Percentiles rank a stretch among this genome's conserved stretches.
Evolutionary conservation across 2,797 vertebrate species (phyloP).

Genomic region (Staurois parvus): DNA sequence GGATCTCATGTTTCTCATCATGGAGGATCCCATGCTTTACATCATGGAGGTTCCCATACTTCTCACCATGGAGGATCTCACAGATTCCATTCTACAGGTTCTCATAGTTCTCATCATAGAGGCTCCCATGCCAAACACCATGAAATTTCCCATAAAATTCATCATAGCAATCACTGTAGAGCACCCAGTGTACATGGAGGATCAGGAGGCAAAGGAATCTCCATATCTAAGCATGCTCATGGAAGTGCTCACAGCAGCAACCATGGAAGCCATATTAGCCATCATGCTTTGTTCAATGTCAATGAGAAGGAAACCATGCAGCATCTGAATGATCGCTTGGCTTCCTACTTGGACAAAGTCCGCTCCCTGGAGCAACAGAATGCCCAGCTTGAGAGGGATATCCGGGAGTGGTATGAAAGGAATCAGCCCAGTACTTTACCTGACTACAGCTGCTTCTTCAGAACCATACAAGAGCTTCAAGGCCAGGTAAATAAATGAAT

Average conservation of each 20-base stretch:
- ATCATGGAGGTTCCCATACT: background rate
- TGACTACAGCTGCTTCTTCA: constrained; percentile 77
- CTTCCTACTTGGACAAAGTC: constrained; percentile 87
- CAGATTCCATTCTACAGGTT: background rate
- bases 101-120: background rate
- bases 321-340: constrained; percentile 88
- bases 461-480: constrained; percentile 81
- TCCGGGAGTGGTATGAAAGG: constrained; percentile 80
- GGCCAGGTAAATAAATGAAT: constrained; percentile 79
- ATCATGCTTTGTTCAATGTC: constrained; percentile 68
- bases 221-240: constrained; percentile 66
- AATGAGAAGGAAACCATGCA: constrained; percentile 91
- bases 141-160: constrained; percentile 21
- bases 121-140: constrained; percentile 2
- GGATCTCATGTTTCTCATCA: background rate
- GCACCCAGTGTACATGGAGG: constrained; percentile 73
- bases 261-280: constrained; percentile 50
- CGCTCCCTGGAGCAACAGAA: constrained; percentile 82
- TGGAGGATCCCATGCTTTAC: background rate
- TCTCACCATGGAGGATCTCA: constrained; percentile 37
- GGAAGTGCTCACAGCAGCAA: constrained; percentile 46
- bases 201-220: constrained; percentile 62
- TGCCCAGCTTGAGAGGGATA: constrained; percentile 77
- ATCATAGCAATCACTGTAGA: constrained; percentile 64
- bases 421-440: constrained; percentile 79